Base-by-base conservation (phyloP, 2,888 invertebrate species). In the Aspidiotus destructor region DNA sequence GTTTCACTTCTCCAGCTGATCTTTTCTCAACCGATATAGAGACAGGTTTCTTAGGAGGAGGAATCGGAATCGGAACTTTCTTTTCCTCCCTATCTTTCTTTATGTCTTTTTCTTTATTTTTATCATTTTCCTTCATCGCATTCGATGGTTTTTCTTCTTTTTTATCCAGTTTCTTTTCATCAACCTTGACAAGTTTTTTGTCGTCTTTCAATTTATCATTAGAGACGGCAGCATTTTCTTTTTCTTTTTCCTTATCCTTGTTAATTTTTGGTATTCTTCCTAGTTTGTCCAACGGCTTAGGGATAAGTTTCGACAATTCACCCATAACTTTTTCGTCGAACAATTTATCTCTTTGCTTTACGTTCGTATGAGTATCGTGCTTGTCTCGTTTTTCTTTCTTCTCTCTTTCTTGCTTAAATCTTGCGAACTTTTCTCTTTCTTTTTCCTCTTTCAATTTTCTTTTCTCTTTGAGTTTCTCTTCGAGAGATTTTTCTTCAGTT, bases 11-110 rank as follows among this genome's bases (percentile, higher is more conserved):
- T 11, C 83, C 82, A 64, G 85, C 83, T 72, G 85, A 85, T 71
- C 89, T 81, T 68, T 86, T 85, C 81, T 90, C 90, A 73, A 90
- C 88, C 15, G 71, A 70, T 40, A 70, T 71, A 8, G 71, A 71
- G 17, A 70, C 70, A 16, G 72, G 71, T 60, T 73, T 72, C 70
- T 73, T 73, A 5, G 73, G 71, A n/a, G 72, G 71, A 13, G 71
- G 71, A 15, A 71, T 70, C 28, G 71, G 57, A 15, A 58, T 17
- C 41, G 57, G 9, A 57, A 67, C 69, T 61, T 70, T 69, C 62
- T 74, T 74, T 16, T 67, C 53, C 11, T 73, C 74, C 10, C 71
- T 68, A 8, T 15, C 48, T 65, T 71, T 71, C 57, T 69, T 68
- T 7, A 55, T 58, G 41, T 61, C 70, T 60, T 54, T 60, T 78